Conservation (phyloP, 2,797 vertebrate species). For the Aldrovandia affinis region DNA sequence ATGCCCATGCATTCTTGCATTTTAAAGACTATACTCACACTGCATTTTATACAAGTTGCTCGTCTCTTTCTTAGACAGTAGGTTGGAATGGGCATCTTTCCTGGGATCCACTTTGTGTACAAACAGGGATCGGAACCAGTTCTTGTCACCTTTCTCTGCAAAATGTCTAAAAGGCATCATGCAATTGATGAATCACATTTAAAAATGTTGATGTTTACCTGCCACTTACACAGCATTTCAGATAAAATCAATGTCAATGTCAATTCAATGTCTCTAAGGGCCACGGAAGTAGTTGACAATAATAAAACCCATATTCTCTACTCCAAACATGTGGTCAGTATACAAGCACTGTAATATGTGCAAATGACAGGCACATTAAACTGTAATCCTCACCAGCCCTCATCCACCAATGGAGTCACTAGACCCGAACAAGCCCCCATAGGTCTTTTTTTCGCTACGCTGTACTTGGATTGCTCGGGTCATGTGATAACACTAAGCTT, state of each 20-base stretch:
- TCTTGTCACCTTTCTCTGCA: conserved; percentile 77
- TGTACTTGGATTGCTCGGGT: not conserved
- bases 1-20: too few relatives aligned
- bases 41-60: conserved; percentile 96
- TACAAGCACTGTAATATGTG: not conserved
- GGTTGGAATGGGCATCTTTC: conserved; percentile 82
- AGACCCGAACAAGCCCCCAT: not conserved
- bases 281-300: not conserved
- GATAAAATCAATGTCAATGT: not conserved
- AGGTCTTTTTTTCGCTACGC: not conserved
- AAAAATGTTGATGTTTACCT: not conserved
- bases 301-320: not conserved
- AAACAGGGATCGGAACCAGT: conserved; percentile 92
- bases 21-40: conserved; percentile 74
- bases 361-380: not conserved
- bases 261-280: not conserved
- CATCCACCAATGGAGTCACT: not conserved
- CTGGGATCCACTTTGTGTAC: conserved; percentile 90
- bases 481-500: conserved; percentile 21
- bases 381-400: not conserved
- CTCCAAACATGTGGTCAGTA: not conserved
- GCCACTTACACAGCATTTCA: not conserved
- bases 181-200: conserved; percentile 7
- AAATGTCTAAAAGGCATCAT: conserved; percentile 44
- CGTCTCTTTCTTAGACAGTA: conserved; percentile 93